Evolutionary conservation across 2,888 invertebrate genomes (phyloP).

Genomic region (Lasioglossum leucozonium): DNA sequence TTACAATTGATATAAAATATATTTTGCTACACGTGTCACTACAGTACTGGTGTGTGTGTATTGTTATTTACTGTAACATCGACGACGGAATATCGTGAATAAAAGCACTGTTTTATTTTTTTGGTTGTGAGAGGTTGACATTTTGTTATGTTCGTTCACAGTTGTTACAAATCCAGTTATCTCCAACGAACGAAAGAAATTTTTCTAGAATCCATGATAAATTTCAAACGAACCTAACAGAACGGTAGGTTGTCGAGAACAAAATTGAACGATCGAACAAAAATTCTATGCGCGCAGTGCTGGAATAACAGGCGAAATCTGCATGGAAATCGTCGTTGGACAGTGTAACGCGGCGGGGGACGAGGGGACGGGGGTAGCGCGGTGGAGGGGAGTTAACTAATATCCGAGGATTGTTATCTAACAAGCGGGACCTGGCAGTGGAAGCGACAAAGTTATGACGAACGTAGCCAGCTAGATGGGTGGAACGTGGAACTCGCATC

Average conservation of each 20-base stretch:
- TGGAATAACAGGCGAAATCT: not conserved
- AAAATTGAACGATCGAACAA: not conserved
- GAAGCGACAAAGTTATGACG: constrained; percentile 40
- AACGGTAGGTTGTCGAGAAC: not conserved
- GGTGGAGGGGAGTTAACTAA: not conserved
- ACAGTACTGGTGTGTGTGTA: too few relatives aligned
- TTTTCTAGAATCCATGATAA: too few relatives aligned
- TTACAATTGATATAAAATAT: too few relatives aligned
- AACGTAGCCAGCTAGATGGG: constrained; percentile 52
- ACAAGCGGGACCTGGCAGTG: not conserved
- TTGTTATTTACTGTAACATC: too few relatives aligned
- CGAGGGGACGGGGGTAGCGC: not conserved
- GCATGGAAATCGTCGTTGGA: not conserved
- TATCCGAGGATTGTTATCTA: constrained; percentile 4
- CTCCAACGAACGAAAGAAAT: too few relatives aligned
- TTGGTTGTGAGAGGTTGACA: too few relatives aligned
- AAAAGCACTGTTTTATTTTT: too few relatives aligned
- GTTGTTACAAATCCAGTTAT: too few relatives aligned
- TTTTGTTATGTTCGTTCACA: too few relatives aligned
- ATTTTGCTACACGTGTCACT: too few relatives aligned
- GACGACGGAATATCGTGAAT: too few relatives aligned
- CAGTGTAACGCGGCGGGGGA: not conserved
- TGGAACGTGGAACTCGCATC: constrained; percentile 57
- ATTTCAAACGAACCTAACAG: too few relatives aligned
- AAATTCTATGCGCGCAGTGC: not conserved